Evolutionary conservation across 2,113 vertebrate species (phyloP).

Genomic region (Hippopotamus amphibius): DNA sequence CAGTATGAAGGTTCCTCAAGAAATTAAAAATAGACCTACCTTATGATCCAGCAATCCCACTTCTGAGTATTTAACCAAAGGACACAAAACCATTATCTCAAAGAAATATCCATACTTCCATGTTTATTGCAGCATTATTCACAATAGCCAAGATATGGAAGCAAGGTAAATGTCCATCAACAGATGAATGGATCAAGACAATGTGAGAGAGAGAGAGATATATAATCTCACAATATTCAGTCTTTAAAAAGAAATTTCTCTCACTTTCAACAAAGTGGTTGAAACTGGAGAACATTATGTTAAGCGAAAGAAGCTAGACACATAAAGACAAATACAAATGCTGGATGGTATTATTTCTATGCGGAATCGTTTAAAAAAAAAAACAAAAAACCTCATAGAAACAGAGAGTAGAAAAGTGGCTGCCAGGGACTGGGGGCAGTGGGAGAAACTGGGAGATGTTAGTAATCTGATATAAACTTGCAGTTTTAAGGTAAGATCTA

Average conservation of each 20-base stretch:
- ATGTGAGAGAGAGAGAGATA: not conserved
- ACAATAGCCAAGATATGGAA: not conserved
- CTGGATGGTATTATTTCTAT: not conserved
- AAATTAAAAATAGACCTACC: not conserved
- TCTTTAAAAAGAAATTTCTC: not conserved
- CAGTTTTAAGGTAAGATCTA: not conserved
- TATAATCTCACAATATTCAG: not conserved
- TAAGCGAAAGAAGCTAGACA: not conserved
- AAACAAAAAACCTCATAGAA: not conserved
- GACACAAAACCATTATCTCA: not conserved
- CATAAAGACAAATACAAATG: not conserved
- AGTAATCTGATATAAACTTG: not conserved
- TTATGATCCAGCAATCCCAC: not conserved
- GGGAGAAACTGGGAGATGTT: not conserved
- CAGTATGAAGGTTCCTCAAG: not conserved
- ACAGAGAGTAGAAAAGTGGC: not conserved
- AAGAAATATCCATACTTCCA: not conserved
- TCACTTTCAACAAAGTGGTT: not conserved
- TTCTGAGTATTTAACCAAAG: not conserved
- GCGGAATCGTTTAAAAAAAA: not conserved
- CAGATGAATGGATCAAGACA: not conserved
- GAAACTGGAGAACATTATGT: not conserved
- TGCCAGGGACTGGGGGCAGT: not conserved
- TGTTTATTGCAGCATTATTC: not conserved
- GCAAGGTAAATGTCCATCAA: not conserved